Percentiles rank a stretch among this genome's conserved stretches.
Evolutionary conservation across 2,113 vertebrate species (phyloP).

Genomic region (Syngnathus scovelli): DNA sequence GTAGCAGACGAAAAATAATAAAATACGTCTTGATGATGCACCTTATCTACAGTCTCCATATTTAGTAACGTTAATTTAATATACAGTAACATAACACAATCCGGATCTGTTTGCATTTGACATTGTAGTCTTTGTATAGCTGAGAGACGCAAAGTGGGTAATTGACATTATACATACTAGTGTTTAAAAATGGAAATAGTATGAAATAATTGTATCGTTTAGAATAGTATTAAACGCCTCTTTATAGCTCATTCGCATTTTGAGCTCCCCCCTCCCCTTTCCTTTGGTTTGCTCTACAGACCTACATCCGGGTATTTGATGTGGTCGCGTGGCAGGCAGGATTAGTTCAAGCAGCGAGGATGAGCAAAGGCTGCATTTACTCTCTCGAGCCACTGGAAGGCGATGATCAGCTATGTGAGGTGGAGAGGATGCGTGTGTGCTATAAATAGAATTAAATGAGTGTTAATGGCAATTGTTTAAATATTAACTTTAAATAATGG

Average conservation of each 20-base stretch:
- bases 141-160: neutral
- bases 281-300: slow-evolving; percentile 50
- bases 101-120: neutral
- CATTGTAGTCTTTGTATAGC: neutral
- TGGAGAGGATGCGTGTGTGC: slow-evolving; percentile 4
- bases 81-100: neutral
- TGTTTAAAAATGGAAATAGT: neutral
- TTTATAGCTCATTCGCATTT: neutral
- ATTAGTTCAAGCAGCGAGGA: slow-evolving; percentile 5
- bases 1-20: neutral
- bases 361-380: slow-evolving; percentile 48
- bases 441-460: neutral
- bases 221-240: neutral
- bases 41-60: neutral
- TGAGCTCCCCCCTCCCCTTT: slow-evolving; percentile 33
- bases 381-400: slow-evolving; percentile 64
- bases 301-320: slow-evolving; percentile 62
- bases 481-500: neutral
- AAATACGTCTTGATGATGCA: neutral
- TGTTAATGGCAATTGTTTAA: neutral
- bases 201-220: neutral
- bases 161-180: neutral
- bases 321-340: slow-evolving; percentile 10
- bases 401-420: slow-evolving; percentile 59
- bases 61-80: neutral